phyloP scores from a whole-genome alignment of 2,888 invertebrate genomes.

The Melanotus villosus region DNA sequence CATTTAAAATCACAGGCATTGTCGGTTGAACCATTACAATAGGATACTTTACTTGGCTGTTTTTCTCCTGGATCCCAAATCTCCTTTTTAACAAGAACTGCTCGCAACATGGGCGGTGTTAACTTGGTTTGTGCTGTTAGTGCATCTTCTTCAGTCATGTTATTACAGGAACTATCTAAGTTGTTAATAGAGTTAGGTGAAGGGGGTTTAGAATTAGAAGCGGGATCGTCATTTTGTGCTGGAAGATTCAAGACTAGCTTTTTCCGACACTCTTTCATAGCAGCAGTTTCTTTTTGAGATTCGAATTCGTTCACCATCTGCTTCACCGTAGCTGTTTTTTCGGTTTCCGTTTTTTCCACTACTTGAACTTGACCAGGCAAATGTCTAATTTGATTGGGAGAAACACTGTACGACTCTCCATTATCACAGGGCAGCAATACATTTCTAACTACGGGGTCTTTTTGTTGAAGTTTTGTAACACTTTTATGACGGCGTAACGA shows the following conservation, averaged over 20 bases:
- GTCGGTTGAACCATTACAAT: constrained; percentile 60
- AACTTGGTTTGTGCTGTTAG: constrained; percentile 41
- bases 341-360: constrained; percentile 20
- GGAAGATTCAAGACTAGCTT: constrained; percentile 71
- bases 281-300: constrained; percentile 68
- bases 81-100: constrained; percentile 71
- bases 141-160: constrained; percentile 45
- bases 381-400: constrained; percentile 91
- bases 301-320: constrained; percentile 83
- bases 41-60: constrained; percentile 36
- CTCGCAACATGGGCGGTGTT: constrained; percentile 59
- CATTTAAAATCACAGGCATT: constrained; percentile 64
- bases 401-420: constrained; percentile 90
- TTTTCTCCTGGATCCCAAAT: constrained; percentile 80
- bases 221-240: constrained; percentile 29
- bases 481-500: constrained; percentile 46
- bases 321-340: constrained; percentile 71
- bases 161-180: constrained; percentile 59
- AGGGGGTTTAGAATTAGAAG: constrained; percentile 56
- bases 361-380: constrained; percentile 71
- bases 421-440: constrained; percentile 89
- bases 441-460: constrained; percentile 74
- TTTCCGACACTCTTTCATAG: constrained; percentile 54
- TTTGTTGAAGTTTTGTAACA: constrained; percentile 41
- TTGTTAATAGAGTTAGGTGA: constrained; percentile 54